Evolutionary conservation across 2,113 vertebrate species (phyloP), one percentile per base, ranked within the genome.

Genomic region (Pavo muticus): DNA sequence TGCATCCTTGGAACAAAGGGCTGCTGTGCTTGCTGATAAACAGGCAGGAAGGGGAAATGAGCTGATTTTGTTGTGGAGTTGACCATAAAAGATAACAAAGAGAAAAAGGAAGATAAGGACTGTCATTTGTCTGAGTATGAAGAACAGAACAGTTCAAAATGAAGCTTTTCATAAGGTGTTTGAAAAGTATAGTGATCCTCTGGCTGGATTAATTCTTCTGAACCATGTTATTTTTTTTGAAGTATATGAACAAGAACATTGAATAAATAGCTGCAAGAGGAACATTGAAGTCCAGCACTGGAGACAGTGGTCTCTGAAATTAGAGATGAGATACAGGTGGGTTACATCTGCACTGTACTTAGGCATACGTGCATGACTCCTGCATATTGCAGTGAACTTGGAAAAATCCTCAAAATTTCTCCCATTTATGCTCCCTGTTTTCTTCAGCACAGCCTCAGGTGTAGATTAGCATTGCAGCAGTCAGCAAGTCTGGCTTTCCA

Each of bases 61-160:
- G 29, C 54, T 72, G 44, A 32, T 88, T 39, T 39, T 82, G 1
- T 32, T 88, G 39, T 30, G 21, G 44, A 37, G 37, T 30, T 84
- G 23, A 48, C 82, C 0, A 1, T 79, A 75, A n/a, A n/a, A 76
- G 76, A 69, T 76, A 77, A 59, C 23, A 32, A 82, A 88, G 57
- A 83, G 68, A 72, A 65, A 78, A 44, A 42, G 47, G 20, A 69
- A 94, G 90, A 82, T 91, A 82, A 93, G 6, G 30, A 24, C 59
- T 93, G 90, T 48, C 37, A 83, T 96, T 96, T 93, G 40, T 54
- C 10, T 75, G 47, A 56, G 16, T 50, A 70, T 64, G 45, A 68
- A 76, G 18, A 87, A 30, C 9, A 52, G 25, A 84, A 89, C 63
- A 52, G 63, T 60, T 52, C 40, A 73, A 29, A 95, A 73, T 27